These are phyloP conservation scores for Drusus annulatus DNA, from an alignment of 1,140 invertebrate genomes.

Conservation along the genomic window DNA sequence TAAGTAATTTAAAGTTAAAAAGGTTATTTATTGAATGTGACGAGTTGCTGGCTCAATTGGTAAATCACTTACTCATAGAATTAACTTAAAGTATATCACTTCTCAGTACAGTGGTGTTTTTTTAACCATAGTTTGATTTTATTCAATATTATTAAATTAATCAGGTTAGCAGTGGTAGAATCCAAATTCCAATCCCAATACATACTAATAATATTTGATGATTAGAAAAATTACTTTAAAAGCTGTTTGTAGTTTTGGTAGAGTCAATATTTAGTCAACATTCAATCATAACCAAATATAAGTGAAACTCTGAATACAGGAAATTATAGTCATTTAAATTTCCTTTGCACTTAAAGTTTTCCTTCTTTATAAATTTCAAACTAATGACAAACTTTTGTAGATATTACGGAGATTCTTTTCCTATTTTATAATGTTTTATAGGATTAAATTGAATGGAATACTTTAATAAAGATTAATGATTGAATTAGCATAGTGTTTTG, in stretches of 20 bases:
- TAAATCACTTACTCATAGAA: conserved; percentile 34
- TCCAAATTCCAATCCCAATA: too few relatives aligned
- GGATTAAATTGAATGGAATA: conserved; percentile 9
- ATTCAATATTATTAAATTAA: neutral
- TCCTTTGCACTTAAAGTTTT: neutral
- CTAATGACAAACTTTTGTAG: conserved; percentile 12
- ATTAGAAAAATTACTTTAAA: too few relatives aligned
- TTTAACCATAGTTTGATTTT: neutral
- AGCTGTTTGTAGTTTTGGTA: neutral
- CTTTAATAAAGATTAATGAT: neutral
- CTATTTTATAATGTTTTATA: conserved; percentile 6
- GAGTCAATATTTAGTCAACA: conserved; percentile 1
- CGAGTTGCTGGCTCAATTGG: conserved; percentile 52
- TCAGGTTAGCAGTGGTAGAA: neutral
- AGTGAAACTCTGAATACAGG: conserved; percentile 2
- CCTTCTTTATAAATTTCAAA: neutral
- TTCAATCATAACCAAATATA: neutral
- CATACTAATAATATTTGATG: too few relatives aligned
- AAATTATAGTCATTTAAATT: neutral
- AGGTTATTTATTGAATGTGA: conserved; percentile 43
- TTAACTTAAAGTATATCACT: conserved; percentile 9
- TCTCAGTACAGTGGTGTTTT: conserved; percentile 9
- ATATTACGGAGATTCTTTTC: conserved; percentile 5
- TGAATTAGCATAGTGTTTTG: neutral
- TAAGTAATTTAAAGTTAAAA: conserved; percentile 44